Percentiles rank a stretch among this genome's conserved stretches.
Conservation (phyloP, 2,113 vertebrate species). For the Toxotes chatareus region DNA sequence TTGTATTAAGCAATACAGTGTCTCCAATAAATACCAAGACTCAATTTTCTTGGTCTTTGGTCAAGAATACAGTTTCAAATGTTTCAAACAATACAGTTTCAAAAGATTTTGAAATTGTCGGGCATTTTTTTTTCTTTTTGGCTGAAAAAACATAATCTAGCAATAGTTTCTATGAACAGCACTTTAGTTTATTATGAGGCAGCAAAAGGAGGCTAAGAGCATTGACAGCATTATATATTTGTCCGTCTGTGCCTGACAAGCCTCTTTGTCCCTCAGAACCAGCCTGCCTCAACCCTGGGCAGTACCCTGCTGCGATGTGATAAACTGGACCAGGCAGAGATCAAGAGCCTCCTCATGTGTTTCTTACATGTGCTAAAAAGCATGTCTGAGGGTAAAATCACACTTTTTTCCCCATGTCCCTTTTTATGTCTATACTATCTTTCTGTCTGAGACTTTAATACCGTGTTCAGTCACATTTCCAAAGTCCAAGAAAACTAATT, state of each 20-base stretch:
- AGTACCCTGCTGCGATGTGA: conserved; percentile 92
- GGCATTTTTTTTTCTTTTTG: neutral
- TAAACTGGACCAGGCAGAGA: conserved; percentile 96
- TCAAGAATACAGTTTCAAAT: neutral
- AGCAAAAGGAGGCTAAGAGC: conserved; percentile 4
- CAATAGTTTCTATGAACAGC: neutral
- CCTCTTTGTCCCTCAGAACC: conserved; percentile 83
- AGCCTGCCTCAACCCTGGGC: conserved; percentile 86
- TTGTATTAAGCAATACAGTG: neutral
- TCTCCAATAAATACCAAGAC: neutral
- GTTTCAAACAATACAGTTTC: neutral
- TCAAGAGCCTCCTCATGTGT: conserved; percentile 97
- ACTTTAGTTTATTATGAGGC: conserved; percentile 1
- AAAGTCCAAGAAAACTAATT: neutral
- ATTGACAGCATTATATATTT: conserved; percentile 1
- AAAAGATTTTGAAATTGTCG: neutral
- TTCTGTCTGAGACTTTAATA: neutral
- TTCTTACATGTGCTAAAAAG: conserved; percentile 97
- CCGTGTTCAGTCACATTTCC: neutral
- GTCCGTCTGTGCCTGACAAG: conserved; percentile 20
- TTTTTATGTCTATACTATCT: neutral
- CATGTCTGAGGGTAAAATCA: conserved; percentile 95
- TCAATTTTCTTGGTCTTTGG: neutral
- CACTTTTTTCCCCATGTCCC: neutral
- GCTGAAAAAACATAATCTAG: neutral